Base-by-base conservation (phyloP, 2,797 vertebrate genomes). In the Allobates femoralis region DNA sequence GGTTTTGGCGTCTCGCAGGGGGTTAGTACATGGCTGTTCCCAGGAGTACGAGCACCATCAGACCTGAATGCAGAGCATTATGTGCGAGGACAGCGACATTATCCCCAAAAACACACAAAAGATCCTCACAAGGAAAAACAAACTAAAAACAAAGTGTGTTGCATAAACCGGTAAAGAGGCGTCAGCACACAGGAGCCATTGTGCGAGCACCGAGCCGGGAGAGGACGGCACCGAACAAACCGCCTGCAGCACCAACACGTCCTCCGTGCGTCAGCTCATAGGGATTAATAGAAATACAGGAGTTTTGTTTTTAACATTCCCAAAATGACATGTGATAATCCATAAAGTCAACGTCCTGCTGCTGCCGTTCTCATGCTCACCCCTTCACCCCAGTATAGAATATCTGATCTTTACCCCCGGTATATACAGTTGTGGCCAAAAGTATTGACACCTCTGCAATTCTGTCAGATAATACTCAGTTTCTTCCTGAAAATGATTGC, bases 161-260 rank as follows among this genome's bases (percentile, higher is more conserved):
- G 66, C 51, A 37, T n/a, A 69, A 69, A 26, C 21, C 41, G 28
- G 18, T 51, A 69, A 81, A 41, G 14, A 69, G 73, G 69, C 34
- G 50, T 64, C 74, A 21, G 15, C 73, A 77, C 53, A 87, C 74
- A 87, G 81, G 69, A 56, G 37, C 53, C 74, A 83, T 87, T 87
- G 86, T 87, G 23, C 64, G 26, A n/a, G 26, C 2, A 30, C 28
- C 8, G 23, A 50, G 34, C 28, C 73, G 28, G 60, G 51, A 86
- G 77, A 30, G 23, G 8, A n/a, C 46, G 46, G 34, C 4, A 60
- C 50, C 50, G n/a, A 56, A 77, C 21, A 6, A 51, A 26, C 41
- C 60, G 81, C 81, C 75, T 58, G 8, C 6, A 58, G 85, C 85
- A 77, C 73, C 15, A 23, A 79, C 41, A 30, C 58, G 34, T 16